phyloP scores from a whole-genome alignment of 92 coral and sea anemone species.

The Phenganax marumi region DNA sequence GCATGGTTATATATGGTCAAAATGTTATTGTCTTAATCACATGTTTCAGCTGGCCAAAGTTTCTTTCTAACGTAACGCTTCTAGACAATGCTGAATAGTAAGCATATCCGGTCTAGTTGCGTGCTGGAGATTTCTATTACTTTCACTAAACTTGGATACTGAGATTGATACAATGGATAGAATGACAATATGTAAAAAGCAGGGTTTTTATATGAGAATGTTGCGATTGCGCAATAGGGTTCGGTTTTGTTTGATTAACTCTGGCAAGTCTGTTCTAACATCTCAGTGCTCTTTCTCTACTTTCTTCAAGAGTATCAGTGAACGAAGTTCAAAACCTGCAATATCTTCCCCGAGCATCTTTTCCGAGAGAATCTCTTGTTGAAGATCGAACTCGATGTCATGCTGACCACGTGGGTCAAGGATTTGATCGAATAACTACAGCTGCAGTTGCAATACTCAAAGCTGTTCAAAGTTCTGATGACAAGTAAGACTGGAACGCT shows the following conservation, averaged over 20 bases:
- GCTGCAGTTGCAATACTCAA: slow-evolving; percentile 94
- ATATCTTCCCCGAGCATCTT: slow-evolving; percentile 86
- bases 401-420: slow-evolving; percentile 99
- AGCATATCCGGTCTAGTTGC: no score
- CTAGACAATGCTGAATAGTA: no score
- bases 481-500: slow-evolving; percentile 1
- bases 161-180: no score
- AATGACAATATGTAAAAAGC: no score
- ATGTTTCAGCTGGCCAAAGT: no score
- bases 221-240: no score
- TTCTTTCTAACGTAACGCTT: no score
- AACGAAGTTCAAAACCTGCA: slow-evolving; percentile 97
- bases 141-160: no score
- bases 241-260: not conserved
- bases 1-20: no score
- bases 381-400: slow-evolving; percentile 98
- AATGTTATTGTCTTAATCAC: no score
- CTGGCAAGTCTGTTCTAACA: not conserved
- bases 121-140: no score
- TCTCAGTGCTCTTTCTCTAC: not conserved
- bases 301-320: slow-evolving; percentile 59
- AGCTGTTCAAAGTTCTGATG: slow-evolving; percentile 80
- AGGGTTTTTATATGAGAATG: no score
- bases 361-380: slow-evolving; percentile 82
- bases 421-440: slow-evolving; percentile 94